Evolutionary conservation across 2,797 vertebrate species (phyloP).

Genomic region (Muscicapa comitata): DNA sequence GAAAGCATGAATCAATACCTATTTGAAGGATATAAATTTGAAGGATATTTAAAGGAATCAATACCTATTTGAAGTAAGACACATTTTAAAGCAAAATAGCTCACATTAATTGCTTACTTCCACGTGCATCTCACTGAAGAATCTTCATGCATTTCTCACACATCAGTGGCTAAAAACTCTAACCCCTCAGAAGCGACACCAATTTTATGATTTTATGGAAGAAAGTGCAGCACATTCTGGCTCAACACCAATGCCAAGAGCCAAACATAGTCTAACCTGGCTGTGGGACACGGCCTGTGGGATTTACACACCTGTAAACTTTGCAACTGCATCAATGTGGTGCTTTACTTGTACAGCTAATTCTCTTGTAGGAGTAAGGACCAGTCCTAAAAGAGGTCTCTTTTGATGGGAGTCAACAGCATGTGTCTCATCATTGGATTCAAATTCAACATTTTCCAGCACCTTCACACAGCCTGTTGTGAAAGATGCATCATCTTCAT

Average conservation of each 20-base stretch:
- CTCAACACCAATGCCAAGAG: background rate
- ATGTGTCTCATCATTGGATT: background rate
- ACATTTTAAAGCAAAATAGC: background rate
- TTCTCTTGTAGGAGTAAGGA: conserved; percentile 94
- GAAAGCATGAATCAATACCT: background rate
- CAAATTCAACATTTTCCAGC: conserved; percentile 60
- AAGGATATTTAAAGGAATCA: background rate
- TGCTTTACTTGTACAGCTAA: conserved; percentile 96
- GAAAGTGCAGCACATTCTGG: background rate
- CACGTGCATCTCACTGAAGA: background rate
- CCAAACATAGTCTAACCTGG: background rate
- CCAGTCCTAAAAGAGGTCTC: conserved; percentile 87
- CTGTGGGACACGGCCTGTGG: background rate
- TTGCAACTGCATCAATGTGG: conserved; percentile 91
- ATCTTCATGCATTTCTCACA: background rate
- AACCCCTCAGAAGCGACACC: background rate
- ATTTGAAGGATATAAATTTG: background rate
- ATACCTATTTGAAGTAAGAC: background rate
- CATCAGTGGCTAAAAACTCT: background rate
- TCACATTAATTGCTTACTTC: background rate
- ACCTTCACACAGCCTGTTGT: conserved; percentile 67
- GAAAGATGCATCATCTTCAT: conserved; percentile 8
- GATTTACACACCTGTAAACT: conserved; percentile 83
- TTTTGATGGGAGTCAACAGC: background rate
- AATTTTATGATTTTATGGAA: background rate